Evolutionary conservation across 2,888 invertebrate genomes (phyloP), one percentile per base, ranked within the genome.

Genomic region (Campoplex capitator): DNA sequence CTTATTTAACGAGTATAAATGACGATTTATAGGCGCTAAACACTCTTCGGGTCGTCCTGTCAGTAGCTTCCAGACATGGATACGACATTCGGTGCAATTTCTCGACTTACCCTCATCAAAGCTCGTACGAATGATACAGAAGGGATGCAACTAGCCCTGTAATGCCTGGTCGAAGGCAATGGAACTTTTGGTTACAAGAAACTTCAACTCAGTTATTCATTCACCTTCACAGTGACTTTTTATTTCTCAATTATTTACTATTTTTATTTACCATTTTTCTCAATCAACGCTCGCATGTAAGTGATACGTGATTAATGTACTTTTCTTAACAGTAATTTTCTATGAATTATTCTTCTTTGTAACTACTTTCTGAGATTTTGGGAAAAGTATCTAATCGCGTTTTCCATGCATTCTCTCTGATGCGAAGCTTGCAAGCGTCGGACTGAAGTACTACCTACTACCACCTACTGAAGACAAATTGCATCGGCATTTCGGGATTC

Each of bases 21-120:
- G 67, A 87, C 78, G 85, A 88, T 87, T 87, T 87, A 77, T 87
- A 84, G 81, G 81, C 83, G 80, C 87, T 89, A 76, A 54, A 23
- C 67, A 65, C 68, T 78, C 23, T 32, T 54, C 11, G 32, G n/a
- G 51, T 71, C 81, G 79, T 42, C 56, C 81, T 42, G 80, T 81
- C 78, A 74, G 67, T 45, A 68, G 18, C 42, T 56, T 67, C 54
- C 77, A 82, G 73, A 78, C 73, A 51, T n/a, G 78, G 68, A 58
- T 70, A 74, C 77, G 56, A 71, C 28, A 48, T 51, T 54, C 74
- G 56, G 56, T 45, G 28, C 51, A 48, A 79, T 71, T 58, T 32
- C 56, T 68, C 38, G 45, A 23, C 77, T 48, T 16, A 82, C 87
- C 87, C 82, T 87, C 76, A 67, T 87, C 84, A 75, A 56, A 58